A percentile compares a stretch with the other conserved stretches of the same genome.
phyloP scores from a whole-genome alignment of 2,888 invertebrate genomes.

The Phengaris arion region DNA sequence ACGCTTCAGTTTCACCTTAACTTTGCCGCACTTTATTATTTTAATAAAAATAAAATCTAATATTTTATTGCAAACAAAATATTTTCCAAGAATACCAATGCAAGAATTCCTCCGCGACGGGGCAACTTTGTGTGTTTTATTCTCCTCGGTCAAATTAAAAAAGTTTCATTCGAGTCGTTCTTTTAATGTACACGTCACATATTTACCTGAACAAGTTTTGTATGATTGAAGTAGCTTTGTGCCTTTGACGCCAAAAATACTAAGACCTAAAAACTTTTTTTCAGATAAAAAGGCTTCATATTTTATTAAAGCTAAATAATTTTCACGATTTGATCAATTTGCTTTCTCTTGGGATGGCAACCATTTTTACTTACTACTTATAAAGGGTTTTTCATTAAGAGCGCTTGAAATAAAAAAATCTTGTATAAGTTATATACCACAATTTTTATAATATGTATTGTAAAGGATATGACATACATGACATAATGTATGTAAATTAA shows the following conservation, averaged over 20 bases:
- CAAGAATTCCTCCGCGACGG: slow-evolving; percentile 17
- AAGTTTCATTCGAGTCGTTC: slow-evolving; percentile 23
- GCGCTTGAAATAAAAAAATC: too few relatives aligned
- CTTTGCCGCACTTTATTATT: slow-evolving; percentile 6
- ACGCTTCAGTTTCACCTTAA: not conserved
- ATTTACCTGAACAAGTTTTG: slow-evolving; percentile 19
- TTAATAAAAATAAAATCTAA: slow-evolving; percentile 19
- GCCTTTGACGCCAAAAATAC: not conserved
- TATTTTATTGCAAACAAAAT: slow-evolving; percentile 12
- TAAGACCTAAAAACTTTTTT: not conserved
- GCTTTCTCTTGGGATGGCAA: not conserved
- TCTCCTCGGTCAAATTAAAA: slow-evolving; percentile 30
- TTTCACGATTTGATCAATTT: not conserved
- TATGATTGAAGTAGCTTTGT: not conserved
- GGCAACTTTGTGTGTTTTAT: slow-evolving; percentile 25
- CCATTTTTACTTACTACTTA: too few relatives aligned
- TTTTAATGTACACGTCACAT: slow-evolving; percentile 27
- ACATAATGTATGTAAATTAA: too few relatives aligned
- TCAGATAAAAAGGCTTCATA: not conserved
- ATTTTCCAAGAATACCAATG: slow-evolving; percentile 23
- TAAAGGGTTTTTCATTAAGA: too few relatives aligned
- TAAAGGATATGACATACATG: too few relatives aligned
- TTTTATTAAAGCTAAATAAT: not conserved
- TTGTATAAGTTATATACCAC: too few relatives aligned
- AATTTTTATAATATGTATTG: too few relatives aligned